These are phyloP conservation scores for Kradibia gibbosae DNA, from an alignment of 1,140 invertebrate genomes.

Conservation along the genomic window DNA sequence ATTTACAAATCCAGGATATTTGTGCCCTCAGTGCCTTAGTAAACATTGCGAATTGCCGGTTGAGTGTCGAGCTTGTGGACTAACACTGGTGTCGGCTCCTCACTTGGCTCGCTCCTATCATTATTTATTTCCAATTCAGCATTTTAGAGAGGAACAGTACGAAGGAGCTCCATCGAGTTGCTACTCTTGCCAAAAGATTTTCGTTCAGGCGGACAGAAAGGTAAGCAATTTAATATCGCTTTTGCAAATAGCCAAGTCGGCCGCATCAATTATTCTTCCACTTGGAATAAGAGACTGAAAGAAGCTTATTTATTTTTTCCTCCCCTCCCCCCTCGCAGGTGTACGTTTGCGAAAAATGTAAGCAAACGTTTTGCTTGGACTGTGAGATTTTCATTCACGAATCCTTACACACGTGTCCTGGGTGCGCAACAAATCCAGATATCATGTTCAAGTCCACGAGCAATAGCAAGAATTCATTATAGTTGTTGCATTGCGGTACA, in stretches of 20 bases:
- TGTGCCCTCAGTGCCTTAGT: constrained; percentile 96
- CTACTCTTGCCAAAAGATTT: constrained; percentile 81
- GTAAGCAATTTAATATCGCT: constrained; percentile 67
- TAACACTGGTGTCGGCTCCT: constrained; percentile 97
- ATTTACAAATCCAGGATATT: constrained; percentile 85
- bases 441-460: constrained; percentile 68
- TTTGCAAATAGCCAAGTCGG: too few species aligned
- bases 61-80: constrained; percentile 94
- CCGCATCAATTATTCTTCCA: too few species aligned
- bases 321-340: too few species aligned
- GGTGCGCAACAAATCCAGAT: constrained; percentile 82
- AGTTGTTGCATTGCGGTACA: constrained; percentile 13
- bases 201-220: constrained; percentile 81
- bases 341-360: constrained; percentile 86
- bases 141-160: constrained; percentile 82
- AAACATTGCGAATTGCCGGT: constrained; percentile 98
- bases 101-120: constrained; percentile 98
- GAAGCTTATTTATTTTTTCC: too few species aligned
- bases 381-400: constrained; percentile 97
- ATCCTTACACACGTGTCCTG: constrained; percentile 94
- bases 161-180: constrained; percentile 75
- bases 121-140: constrained; percentile 93
- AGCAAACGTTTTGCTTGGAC: constrained; percentile 89
- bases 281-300: too few species aligned
- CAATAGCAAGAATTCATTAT: constrained; percentile 42